Conservation (phyloP, 2,888 invertebrate genomes). For the Agrotis segetum region DNA sequence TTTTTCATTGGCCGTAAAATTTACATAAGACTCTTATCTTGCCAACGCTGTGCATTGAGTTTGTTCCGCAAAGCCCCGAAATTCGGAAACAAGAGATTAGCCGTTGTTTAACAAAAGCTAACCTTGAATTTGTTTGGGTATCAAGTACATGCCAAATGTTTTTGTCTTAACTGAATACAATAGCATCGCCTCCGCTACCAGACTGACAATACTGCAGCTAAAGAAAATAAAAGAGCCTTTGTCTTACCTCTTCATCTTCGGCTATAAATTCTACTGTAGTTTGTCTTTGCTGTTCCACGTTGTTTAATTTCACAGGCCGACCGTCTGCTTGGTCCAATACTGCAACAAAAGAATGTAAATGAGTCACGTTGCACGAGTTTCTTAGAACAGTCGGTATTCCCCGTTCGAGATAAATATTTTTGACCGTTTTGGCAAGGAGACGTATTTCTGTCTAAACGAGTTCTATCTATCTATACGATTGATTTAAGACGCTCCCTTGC, state of each 20-base stretch:
- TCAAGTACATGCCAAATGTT: slow-evolving; percentile 8
- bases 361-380: slow-evolving; percentile 41
- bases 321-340: slow-evolving; percentile 85
- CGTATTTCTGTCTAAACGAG: slow-evolving; percentile 21
- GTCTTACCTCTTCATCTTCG: slow-evolving; percentile 86
- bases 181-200: slow-evolving; percentile 2
- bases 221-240: slow-evolving; percentile 4
- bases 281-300: slow-evolving; percentile 81
- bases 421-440: slow-evolving; percentile 38
- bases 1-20: slow-evolving; percentile 46
- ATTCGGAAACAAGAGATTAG: slow-evolving; percentile 27
- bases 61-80: slow-evolving; percentile 22
- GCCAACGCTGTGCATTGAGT: slow-evolving; percentile 20
- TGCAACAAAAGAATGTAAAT: slow-evolving; percentile 78
- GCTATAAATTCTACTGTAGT: slow-evolving; percentile 83
- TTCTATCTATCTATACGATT: slow-evolving; percentile 21
- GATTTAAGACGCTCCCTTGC: slow-evolving; percentile 20
- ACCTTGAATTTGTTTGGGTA: slow-evolving; percentile 13
- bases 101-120: slow-evolving; percentile 3
- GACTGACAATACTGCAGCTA: not conserved
- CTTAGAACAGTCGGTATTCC: slow-evolving; percentile 37
- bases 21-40: slow-evolving; percentile 47
- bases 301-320: slow-evolving; percentile 77
- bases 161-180: not conserved
- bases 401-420: slow-evolving; percentile 20